Percentiles rank a stretch among this genome's conserved stretches.
Conservation (phyloP, 2,888 invertebrate genomes). For the Acronicta leporina region DNA sequence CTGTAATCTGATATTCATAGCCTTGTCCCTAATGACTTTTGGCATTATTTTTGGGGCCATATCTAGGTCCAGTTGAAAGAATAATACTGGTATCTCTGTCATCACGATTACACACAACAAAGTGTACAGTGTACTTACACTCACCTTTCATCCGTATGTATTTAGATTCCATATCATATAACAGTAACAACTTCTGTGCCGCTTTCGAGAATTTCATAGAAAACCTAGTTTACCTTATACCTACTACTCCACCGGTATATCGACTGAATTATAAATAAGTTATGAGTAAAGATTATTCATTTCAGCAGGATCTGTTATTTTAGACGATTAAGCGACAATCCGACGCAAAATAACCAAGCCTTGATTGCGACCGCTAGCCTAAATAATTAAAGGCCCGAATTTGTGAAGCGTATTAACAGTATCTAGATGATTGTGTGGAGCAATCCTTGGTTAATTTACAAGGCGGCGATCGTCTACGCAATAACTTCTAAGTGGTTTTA, state of each 20-base stretch:
- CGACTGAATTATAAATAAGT: too few relatives aligned
- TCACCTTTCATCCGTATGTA: too few relatives aligned
- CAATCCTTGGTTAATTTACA: conserved; percentile 10
- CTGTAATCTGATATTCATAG: background rate
- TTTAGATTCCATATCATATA: too few relatives aligned
- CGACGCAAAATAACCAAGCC: conserved; percentile 26
- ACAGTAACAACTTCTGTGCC: too few relatives aligned
- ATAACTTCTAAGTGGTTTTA: background rate
- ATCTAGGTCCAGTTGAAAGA: background rate
- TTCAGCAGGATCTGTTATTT: conserved; percentile 23
- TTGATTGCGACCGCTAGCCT: conserved; percentile 47
- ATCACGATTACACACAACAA: too few relatives aligned
- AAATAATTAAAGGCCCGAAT: conserved; percentile 50
- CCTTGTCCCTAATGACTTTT: background rate
- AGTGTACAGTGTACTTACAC: too few relatives aligned
- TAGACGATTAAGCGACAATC: conserved; percentile 24
- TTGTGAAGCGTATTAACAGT: conserved; percentile 43
- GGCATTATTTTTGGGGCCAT: background rate
- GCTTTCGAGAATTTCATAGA: too few relatives aligned
- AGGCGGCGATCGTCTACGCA: conserved; percentile 1
- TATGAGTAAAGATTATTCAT: conserved; percentile 6
- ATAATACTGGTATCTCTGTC: too few relatives aligned
- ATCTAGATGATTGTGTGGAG: conserved; percentile 31
- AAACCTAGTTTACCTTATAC: too few relatives aligned
- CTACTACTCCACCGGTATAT: too few relatives aligned